phyloP scores from a whole-genome alignment of 1,140 invertebrate species.

The Rhagoletis zephyria region DNA sequence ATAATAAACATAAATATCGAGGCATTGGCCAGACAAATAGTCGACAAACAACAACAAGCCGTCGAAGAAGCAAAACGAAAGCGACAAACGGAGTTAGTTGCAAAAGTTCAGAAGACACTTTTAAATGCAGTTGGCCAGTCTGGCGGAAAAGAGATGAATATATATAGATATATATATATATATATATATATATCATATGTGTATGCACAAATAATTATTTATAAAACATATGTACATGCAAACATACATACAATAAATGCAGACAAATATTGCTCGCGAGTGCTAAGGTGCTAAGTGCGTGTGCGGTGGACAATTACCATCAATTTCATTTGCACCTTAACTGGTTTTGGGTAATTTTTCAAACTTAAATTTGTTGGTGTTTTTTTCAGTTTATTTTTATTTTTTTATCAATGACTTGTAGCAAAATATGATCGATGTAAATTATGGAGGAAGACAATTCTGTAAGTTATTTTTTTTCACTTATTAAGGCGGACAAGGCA shows the following conservation, averaged over 20 bases:
- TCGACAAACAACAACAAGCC: neutral
- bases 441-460: neutral
- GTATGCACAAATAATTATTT: neutral
- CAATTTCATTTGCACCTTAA: constrained; percentile 25
- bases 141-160: neutral
- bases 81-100: neutral
- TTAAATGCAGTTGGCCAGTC: neutral
- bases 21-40: neutral
- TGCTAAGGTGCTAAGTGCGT: no score
- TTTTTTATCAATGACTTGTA: neutral
- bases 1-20: constrained; percentile 43
- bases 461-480: neutral
- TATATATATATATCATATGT: neutral
- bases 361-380: neutral
- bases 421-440: neutral
- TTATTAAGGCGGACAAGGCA: neutral
- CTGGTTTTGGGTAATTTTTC: neutral
- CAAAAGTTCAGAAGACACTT: neutral
- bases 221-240: neutral
- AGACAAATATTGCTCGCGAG: neutral
- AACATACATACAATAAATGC: neutral
- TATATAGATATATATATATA: neutral
- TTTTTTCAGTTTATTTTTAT: neutral
- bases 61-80: neutral
- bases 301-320: constrained; percentile 23